phyloP scores from a whole-genome alignment of 2,797 vertebrate genomes.

The Phrynocephalus guinanensis region DNA sequence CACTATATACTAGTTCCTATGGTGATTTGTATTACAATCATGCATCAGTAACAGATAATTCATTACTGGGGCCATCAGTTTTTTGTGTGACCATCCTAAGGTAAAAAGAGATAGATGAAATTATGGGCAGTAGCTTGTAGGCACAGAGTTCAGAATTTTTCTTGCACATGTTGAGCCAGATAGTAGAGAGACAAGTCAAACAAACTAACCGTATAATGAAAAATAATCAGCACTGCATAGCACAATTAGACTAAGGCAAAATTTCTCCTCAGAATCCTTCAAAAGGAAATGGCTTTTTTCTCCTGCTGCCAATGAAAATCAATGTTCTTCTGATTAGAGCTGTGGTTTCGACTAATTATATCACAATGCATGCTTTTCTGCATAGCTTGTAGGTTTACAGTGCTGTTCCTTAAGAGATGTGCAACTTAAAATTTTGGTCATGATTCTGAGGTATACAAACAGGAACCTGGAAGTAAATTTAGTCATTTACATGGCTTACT shows the following conservation, averaged over 20 bases:
- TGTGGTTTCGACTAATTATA: neutral
- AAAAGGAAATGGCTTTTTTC: neutral
- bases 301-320: neutral
- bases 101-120: neutral
- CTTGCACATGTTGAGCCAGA: neutral
- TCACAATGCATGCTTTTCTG: neutral
- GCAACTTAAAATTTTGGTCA: conserved; percentile 14
- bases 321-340: conserved; percentile 3
- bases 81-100: no score
- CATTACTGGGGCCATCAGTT: no score
- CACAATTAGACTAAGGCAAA: neutral
- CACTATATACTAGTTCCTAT: no score
- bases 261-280: neutral
- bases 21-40: no score
- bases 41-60: no score
- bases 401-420: conserved; percentile 25
- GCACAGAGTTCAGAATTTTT: neutral
- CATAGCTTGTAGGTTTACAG: conserved; percentile 9
- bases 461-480: conserved; percentile 13
- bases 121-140: neutral
- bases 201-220: neutral
- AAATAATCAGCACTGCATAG: neutral
- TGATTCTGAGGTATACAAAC: no score
- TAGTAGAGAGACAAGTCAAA: neutral
- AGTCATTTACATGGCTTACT: no score